Base-by-base conservation (phyloP, 2,113 vertebrate species). In the Nasalis larvatus region DNA sequence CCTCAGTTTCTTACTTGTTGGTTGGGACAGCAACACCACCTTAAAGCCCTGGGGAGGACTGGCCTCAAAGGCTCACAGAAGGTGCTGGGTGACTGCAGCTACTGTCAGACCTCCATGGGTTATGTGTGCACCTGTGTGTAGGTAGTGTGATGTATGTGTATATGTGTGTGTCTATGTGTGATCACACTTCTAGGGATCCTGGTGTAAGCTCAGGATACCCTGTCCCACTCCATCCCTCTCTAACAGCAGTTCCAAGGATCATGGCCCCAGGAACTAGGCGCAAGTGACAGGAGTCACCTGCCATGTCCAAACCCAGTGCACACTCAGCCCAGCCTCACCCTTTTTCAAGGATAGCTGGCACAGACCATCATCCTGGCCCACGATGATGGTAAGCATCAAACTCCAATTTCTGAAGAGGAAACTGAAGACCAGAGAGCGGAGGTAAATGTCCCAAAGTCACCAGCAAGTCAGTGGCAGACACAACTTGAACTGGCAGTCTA, bases 221-320 rank as follows among this genome's bases (percentile, higher is more conserved):
- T 13, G 21, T 54, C 27, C 47, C 13, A 7, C 8, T 20, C 25
- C 58, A 12, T 63, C 27, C 17, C 6, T 3, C 23, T 27, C 35
- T 69, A 45, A 52, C 97, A 99, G 99, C 96, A 99, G 99, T 97
- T 98, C 99, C 54, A 98, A 99, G 71, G 99, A 98, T 92, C 99
- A 98, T 25, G 99, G 99, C 98, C 99, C 99, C 0, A 99, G 99
- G 77, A 98, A 98, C 58, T 99, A 99, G 99, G 98, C 99, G 92
- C 98, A 93, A 14, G 98, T 99, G 63, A 98, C 99, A 60, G 90
- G 86, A 1, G 96, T 98, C 56, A 96, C 99, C 0, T 99, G 99
- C 93, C 98, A 98, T 49, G 97, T 99, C 45, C 98, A 87, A 56
- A 99, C 99, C 74, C 99, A 92, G 40, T 35, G 66, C 66, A 32